Evolutionary conservation across 2,113 vertebrate genomes (phyloP), one percentile per base, ranked within the genome.

Genomic region (Corynorhinus townsendii): DNA sequence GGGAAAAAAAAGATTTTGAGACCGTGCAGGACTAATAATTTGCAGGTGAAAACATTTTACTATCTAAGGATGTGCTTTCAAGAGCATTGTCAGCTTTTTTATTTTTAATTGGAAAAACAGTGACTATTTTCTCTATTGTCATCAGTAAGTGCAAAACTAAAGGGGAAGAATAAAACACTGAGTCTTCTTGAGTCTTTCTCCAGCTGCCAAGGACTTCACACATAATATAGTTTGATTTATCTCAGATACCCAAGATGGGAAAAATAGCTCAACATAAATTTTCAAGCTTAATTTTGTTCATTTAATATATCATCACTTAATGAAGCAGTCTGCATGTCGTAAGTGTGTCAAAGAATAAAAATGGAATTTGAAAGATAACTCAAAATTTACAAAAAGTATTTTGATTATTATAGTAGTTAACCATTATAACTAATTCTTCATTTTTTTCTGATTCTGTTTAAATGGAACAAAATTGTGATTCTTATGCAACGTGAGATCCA

Each of bases 231-330:
- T 96, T 97, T 97, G 95, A 98, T 97, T 98, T 98, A 97, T 98
- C 96, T 97, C 88, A 96, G 96, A 96, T 95, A 94, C 62, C 52
- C 11, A 97, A 97, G 96, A 96, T 97, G 90, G 89, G 93, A 96
- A 98, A 90, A 98, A 98, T 97, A 97, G 95, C 94, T 97, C 93
- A 96, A 97, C 96, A 96, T 97, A 97, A 98, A 98, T 98, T 98
- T 98, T 98, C 97, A 98, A 98, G 96, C 94, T 97, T 89, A 95
- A 98, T 98, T 98, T 98, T 97, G 94, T 97, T 98, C 94, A 97
- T 98, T 98, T 97, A 98, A 98, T 98, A 98, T 98, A 98, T 98
- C 97, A 97, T 98, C 97, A 97, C 86, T 98, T 98, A 98, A 97
- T 97, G 93, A 97, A 97, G 88, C 92, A 96, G 90, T 96, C 95